These are phyloP conservation scores for Agrypnus murinus DNA, from an alignment of 2,888 invertebrate genomes.

Conservation along the genomic window DNA sequence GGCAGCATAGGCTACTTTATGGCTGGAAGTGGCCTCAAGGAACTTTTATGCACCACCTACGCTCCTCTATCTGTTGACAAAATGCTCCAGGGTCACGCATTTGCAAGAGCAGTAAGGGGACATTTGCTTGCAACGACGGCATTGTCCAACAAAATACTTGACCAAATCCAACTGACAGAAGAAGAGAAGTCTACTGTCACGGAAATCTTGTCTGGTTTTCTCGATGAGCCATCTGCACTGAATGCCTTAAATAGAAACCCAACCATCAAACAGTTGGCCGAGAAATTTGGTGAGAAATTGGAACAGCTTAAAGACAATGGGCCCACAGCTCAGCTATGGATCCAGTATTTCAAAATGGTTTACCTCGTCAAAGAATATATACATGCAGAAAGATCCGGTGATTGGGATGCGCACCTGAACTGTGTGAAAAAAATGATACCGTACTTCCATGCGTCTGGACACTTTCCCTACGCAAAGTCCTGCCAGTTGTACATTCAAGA, in stretches of 20 bases:
- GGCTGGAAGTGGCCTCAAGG: slow-evolving; percentile 59
- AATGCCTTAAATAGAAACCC: too few relatives aligned
- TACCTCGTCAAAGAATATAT: neutral
- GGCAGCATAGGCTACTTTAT: slow-evolving; percentile 50
- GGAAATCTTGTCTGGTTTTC: too few relatives aligned
- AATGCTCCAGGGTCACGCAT: slow-evolving; percentile 55
- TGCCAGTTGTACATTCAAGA: neutral
- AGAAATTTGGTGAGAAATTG: too few relatives aligned
- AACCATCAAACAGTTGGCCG: too few relatives aligned
- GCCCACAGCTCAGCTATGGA: neutral
- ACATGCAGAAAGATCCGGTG: neutral
- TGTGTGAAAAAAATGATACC: neutral
- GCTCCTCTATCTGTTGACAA: slow-evolving; percentile 50
- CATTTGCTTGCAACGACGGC: slow-evolving; percentile 26
- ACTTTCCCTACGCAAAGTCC: neutral
- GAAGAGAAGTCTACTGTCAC: neutral
- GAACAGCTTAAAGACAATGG: too few relatives aligned
- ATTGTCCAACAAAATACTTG: neutral
- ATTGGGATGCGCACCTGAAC: neutral
- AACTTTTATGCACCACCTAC: slow-evolving; percentile 56
- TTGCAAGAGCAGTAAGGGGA: slow-evolving; percentile 55
- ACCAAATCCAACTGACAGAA: neutral
- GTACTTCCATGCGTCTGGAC: neutral
- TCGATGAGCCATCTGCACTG: too few relatives aligned
- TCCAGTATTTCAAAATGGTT: neutral